Evolutionary conservation across 2,888 invertebrate species (phyloP).

Genomic region (Hirtodrosophila confusa): DNA sequence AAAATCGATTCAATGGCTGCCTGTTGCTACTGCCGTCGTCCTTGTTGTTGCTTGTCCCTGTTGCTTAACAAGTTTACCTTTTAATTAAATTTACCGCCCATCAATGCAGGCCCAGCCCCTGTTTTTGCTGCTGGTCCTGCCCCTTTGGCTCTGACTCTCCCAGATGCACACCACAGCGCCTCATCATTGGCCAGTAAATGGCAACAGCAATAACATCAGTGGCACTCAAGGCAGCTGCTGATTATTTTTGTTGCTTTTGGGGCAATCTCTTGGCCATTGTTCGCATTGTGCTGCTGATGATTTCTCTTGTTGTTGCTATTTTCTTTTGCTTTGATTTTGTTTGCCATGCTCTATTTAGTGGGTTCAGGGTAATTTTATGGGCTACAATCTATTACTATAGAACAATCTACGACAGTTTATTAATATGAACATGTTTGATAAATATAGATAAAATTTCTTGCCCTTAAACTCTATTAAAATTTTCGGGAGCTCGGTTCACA

Average conservation of each 20-base stretch:
- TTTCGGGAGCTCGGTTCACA: no score
- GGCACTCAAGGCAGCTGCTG: slow-evolving; percentile 6
- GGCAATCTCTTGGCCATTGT: slow-evolving; percentile 53
- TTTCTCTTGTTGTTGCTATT: slow-evolving; percentile 7
- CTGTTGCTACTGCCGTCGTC: slow-evolving; percentile 61
- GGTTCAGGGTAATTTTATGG: not conserved
- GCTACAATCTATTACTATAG: not conserved
- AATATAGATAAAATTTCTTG: no score
- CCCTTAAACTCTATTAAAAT: no score
- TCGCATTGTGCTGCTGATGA: slow-evolving; percentile 18
- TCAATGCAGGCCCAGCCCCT: slow-evolving; percentile 27
- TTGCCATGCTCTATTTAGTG: not conserved
- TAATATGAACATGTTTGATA: not conserved
- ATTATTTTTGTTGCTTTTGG: slow-evolving; percentile 30
- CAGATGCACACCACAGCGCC: slow-evolving; percentile 9
- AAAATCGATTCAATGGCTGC: slow-evolving; percentile 70
- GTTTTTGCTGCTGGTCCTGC: not conserved
- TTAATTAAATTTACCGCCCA: slow-evolving; percentile 73
- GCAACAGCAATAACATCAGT: slow-evolving; percentile 21
- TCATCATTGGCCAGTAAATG: slow-evolving; percentile 52
- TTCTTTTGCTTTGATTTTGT: slow-evolving; percentile 1
- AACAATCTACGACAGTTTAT: not conserved
- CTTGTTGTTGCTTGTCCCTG: slow-evolving; percentile 26
- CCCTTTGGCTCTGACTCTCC: not conserved
- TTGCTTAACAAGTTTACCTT: slow-evolving; percentile 74